phyloP scores from a whole-genome alignment of 2,888 invertebrate genomes.

The Miltochrista miniata region DNA sequence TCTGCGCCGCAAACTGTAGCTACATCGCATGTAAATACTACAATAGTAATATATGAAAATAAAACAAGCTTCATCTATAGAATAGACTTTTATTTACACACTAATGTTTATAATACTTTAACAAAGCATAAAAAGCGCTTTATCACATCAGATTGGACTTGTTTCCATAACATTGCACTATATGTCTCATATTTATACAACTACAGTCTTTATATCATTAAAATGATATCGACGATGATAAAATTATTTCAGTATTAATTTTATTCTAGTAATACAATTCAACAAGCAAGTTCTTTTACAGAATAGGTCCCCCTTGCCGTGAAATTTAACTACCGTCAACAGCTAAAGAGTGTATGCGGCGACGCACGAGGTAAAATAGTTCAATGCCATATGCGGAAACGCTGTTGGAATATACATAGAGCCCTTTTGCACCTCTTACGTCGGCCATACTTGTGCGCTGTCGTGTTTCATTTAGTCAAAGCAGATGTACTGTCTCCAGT shows the following conservation, averaged over 20 bases:
- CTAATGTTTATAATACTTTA: slow-evolving; percentile 30
- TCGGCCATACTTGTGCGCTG: no score
- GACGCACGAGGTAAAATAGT: no score
- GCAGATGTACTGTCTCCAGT: no score
- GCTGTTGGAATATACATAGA: no score
- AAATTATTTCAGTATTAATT: background rate
- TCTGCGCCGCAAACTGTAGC: no score
- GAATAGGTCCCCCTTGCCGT: background rate
- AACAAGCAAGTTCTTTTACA: background rate
- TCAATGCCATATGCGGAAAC: no score
- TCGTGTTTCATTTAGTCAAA: no score
- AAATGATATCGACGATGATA: background rate
- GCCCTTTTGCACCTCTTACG: no score
- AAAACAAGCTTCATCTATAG: slow-evolving; percentile 20
- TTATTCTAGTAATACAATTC: slow-evolving; percentile 5
- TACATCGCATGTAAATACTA: no score
- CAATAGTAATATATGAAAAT: background rate
- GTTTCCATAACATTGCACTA: slow-evolving; percentile 7
- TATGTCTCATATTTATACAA: slow-evolving; percentile 11
- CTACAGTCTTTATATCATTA: slow-evolving; percentile 18
- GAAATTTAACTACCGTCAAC: no score
- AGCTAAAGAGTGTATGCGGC: no score
- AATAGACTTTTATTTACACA: slow-evolving; percentile 34
- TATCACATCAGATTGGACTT: slow-evolving; percentile 32
- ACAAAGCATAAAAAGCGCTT: slow-evolving; percentile 23